Base-by-base conservation (phyloP, 2,888 invertebrate genomes). In the Standfussiana lucernea region DNA sequence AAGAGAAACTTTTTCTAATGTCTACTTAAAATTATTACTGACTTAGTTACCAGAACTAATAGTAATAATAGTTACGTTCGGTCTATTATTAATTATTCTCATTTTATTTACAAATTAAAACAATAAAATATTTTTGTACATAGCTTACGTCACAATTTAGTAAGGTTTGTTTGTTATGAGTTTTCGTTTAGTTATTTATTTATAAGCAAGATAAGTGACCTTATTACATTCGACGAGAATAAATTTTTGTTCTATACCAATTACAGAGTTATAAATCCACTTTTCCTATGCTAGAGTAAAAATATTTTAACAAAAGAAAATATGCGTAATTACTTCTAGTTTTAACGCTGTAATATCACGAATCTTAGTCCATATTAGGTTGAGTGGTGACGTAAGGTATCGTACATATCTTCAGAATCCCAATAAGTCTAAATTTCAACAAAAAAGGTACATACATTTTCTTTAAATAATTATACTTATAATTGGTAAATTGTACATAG, bases 21-120 rank as follows among this genome's bases (percentile, higher is more conserved):
- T 90, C 96, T 96, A 96, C 95, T 93, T 95, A 94, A 94, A 95
- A 91, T 94, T 94, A 95, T 93, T 89, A 90, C 89, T 92, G 92
- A 92, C 90, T 92, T 93, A 92, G 89, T 91, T 91, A 86, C 87
- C 87, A 91, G 88, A 94, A 94, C 91, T 92, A 92, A 94, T 92
- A 86, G 89, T 90, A 93, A 91, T 93, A 92, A 94, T 91, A 86
- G 86, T 90, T 90, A 91, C 87, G 87, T 88, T 90, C 90, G 90
- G 88, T 87, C 81, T 90, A 89, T 89, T 89, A 88, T 87, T 88
- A 86, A 87, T 86, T 89, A 88, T 70, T 87, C 65, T 81, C 83
- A 86, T 86, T 87, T 88, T 90, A 91, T 90, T 88, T 90, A 90
- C 88, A 89, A 92, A 91, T 89, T 89, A 90, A 89, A 90, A 84